Evolutionary conservation across 2,888 invertebrate genomes (phyloP).

Genomic region (Drosophila aldrichi): DNA sequence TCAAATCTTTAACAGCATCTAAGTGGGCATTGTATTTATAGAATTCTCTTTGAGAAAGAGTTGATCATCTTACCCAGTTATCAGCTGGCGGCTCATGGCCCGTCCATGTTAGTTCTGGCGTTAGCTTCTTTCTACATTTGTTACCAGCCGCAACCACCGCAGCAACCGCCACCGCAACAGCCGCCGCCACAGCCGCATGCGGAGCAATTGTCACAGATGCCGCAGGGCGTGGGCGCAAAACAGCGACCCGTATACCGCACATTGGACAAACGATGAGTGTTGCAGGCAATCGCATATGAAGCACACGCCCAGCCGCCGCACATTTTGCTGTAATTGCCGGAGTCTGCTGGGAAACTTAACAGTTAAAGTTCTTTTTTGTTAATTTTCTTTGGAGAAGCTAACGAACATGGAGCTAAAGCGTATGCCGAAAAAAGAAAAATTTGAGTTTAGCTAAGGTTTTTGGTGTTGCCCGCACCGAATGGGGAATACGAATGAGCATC

Average conservation of each 20-base stretch:
- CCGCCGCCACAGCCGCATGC: conserved; percentile 33
- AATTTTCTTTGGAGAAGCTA: not conserved
- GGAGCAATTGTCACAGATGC: conserved; percentile 50
- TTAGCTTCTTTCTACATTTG: conserved; percentile 13
- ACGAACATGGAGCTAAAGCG: conserved; percentile 1
- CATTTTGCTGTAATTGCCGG: conserved; percentile 35
- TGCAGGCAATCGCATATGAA: conserved; percentile 61
- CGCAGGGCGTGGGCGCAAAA: conserved; percentile 65
- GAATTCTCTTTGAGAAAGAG: not conserved
- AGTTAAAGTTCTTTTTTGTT: not conserved
- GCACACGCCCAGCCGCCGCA: conserved; percentile 73
- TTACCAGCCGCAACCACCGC: conserved; percentile 33
- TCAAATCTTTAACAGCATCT: not conserved
- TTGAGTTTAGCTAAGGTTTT: not conserved
- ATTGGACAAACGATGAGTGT: conserved; percentile 57
- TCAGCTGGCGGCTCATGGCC: not conserved
- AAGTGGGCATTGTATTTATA: not conserved
- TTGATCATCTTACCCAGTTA: not conserved
- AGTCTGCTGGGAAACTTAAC: not conserved
- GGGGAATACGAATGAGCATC: conserved; percentile 24
- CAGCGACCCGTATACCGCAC: conserved; percentile 67
- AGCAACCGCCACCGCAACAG: conserved; percentile 35
- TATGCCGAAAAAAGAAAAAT: not conserved
- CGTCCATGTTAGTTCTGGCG: not conserved
- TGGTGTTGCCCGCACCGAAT: conserved; percentile 10